A percentile compares a stretch with the other conserved stretches of the same genome.
phyloP scores from a whole-genome alignment of 2,113 vertebrate genomes.

The Prochilodus magdalenae region DNA sequence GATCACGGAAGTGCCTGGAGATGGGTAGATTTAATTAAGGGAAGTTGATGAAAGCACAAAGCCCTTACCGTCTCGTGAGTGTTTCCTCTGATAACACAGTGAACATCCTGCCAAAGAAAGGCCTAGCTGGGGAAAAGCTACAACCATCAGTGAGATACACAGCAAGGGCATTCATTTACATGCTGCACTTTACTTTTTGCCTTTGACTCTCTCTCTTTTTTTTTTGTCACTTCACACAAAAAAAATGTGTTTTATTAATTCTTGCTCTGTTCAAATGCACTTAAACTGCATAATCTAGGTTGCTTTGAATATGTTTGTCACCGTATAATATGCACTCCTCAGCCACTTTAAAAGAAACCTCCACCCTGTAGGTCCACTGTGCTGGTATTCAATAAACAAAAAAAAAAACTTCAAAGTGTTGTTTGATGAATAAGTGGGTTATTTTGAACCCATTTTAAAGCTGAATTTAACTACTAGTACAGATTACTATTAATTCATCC shows the following conservation, averaged over 20 bases:
- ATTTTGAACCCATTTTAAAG: no score
- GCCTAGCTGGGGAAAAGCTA: slow-evolving; percentile 35
- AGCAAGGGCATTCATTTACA: slow-evolving; percentile 15
- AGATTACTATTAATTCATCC: no score
- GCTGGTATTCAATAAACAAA: not conserved
- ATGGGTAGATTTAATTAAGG: slow-evolving; percentile 81
- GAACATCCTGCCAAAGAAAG: slow-evolving; percentile 66
- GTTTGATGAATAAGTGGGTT: no score
- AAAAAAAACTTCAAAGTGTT: no score
- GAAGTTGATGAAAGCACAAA: slow-evolving; percentile 79
- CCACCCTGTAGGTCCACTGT: not conserved
- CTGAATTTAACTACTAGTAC: no score
- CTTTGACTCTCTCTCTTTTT: not conserved
- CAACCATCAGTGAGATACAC: slow-evolving; percentile 40
- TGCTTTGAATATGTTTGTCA: no score
- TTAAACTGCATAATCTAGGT: no score
- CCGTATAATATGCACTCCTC: no score
- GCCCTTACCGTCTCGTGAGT: slow-evolving; percentile 69
- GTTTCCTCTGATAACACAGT: slow-evolving; percentile 75
- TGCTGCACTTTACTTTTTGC: not conserved
- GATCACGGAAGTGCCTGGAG: slow-evolving; percentile 73
- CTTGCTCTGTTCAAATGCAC: no score
- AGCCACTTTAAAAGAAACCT: no score
- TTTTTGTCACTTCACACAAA: not conserved
- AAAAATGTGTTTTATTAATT: no score